A percentile compares a stretch with the other conserved stretches of the same genome.
Evolutionary conservation across 2,888 invertebrate species (phyloP).

Genomic region (Amphiduros pacificus): DNA sequence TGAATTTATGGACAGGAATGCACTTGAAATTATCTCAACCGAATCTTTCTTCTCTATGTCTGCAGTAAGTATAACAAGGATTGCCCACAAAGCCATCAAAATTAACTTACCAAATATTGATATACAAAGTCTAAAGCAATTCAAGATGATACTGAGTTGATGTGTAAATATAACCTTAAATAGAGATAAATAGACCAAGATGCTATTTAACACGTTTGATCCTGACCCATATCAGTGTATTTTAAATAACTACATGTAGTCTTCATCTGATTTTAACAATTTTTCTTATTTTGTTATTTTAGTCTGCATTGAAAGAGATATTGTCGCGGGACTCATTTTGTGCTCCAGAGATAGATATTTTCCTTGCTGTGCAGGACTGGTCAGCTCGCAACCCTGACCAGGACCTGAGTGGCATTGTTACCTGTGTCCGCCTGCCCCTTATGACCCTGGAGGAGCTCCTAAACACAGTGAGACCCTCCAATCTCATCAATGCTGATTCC

Average conservation of each 20-base stretch:
- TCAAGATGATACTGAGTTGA: too few species aligned
- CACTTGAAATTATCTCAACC: slow-evolving; percentile 79
- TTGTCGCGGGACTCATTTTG: slow-evolving; percentile 92
- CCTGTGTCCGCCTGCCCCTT: slow-evolving; percentile 75
- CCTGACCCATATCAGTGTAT: too few species aligned
- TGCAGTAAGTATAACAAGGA: slow-evolving; percentile 67
- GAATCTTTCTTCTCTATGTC: slow-evolving; percentile 84
- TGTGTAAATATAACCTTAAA: too few species aligned
- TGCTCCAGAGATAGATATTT: slow-evolving; percentile 93
- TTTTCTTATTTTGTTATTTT: too few species aligned
- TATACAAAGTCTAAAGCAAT: too few species aligned
- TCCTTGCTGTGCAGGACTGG: slow-evolving; percentile 86
- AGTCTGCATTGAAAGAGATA: slow-evolving; percentile 76
- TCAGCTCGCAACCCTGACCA: slow-evolving; percentile 73
- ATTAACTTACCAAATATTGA: background rate
- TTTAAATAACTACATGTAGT: too few species aligned
- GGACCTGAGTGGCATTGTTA: slow-evolving; percentile 7
- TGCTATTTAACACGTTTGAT: too few species aligned
- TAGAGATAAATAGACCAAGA: too few species aligned
- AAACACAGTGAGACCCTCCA: slow-evolving; percentile 83
- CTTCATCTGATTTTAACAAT: too few species aligned
- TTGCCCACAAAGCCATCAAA: too few species aligned
- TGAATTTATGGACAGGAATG: slow-evolving; percentile 87
- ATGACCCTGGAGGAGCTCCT: slow-evolving; percentile 87
- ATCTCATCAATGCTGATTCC: slow-evolving; percentile 83